Conservation (phyloP, 35 echinoderm and acorn worm species). For the Patiria miniata region DNA sequence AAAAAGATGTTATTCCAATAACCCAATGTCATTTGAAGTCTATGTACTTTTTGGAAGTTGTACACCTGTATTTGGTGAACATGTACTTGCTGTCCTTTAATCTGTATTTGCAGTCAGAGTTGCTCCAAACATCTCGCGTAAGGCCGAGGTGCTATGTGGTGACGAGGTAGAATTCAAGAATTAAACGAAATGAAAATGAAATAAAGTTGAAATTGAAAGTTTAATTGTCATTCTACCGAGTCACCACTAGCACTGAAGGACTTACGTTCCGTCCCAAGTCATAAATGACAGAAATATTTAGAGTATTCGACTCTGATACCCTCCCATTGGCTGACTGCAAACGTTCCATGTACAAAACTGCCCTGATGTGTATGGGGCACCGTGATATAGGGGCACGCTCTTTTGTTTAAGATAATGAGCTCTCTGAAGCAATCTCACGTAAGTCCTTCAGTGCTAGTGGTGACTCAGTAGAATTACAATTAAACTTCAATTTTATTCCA, state of each 20-base stretch:
- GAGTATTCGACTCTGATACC: neutral
- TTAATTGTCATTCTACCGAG: constrained; percentile 5
- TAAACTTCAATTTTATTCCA: neutral
- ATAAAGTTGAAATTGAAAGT: neutral
- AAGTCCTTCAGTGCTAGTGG: neutral
- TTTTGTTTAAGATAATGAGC: neutral
- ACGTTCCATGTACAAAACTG: no score
- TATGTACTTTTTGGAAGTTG: neutral
- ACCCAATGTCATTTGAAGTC: neutral
- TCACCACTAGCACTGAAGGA: neutral
- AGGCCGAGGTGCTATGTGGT: neutral
- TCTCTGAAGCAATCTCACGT: neutral
- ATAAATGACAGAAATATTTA: no score
- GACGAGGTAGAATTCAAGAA: neutral
- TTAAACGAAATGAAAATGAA: constrained; percentile 10
- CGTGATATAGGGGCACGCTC: neutral
- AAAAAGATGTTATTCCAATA: neutral
- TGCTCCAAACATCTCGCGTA: neutral
- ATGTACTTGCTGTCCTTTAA: no score
- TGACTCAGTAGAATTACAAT: neutral
- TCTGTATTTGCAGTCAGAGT: neutral
- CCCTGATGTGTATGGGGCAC: neutral
- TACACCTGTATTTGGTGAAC: neutral
- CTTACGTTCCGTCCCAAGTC: neutral
- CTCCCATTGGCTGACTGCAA: neutral